phyloP scores from a whole-genome alignment of 2,113 vertebrate species.

The Scortum barcoo region DNA sequence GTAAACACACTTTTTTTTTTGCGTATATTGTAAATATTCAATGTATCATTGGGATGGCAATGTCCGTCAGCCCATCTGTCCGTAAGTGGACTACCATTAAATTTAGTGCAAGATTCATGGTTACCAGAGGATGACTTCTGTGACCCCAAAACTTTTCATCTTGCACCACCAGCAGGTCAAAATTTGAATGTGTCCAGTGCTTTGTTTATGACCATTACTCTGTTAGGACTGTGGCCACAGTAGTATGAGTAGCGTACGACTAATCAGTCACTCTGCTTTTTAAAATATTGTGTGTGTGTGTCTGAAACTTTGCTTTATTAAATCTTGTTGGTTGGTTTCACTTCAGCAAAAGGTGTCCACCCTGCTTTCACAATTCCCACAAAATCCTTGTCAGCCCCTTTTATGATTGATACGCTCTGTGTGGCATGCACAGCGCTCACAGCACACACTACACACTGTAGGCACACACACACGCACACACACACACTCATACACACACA shows the following conservation, averaged over 20 bases:
- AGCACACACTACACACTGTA: not conserved
- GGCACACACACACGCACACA: slow-evolving; percentile 15
- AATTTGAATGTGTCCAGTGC: no score
- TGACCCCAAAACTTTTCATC: no score
- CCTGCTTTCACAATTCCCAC: slow-evolving; percentile 67
- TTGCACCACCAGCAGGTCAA: no score
- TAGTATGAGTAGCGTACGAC: not conserved
- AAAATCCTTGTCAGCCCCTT: slow-evolving; percentile 52
- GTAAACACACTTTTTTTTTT: no score
- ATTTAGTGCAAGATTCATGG: no score
- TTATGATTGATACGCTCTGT: slow-evolving; percentile 61
- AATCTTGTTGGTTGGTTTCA: slow-evolving; percentile 14
- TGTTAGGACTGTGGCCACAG: not conserved
- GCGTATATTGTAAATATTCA: no score
- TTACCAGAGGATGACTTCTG: no score
- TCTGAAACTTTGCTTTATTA: not conserved
- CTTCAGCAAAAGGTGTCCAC: slow-evolving; percentile 48
- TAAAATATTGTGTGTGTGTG: not conserved
- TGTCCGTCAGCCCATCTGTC: no score
- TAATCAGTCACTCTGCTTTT: not conserved
- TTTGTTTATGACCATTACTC: no score
- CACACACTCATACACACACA: slow-evolving; percentile 4
- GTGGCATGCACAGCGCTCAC: slow-evolving; percentile 22
- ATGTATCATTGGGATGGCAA: no score
- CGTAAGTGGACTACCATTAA: no score